Evolutionary conservation across 2,888 invertebrate genomes (phyloP).

Genomic region (Xanthorhoe spadicearia): DNA sequence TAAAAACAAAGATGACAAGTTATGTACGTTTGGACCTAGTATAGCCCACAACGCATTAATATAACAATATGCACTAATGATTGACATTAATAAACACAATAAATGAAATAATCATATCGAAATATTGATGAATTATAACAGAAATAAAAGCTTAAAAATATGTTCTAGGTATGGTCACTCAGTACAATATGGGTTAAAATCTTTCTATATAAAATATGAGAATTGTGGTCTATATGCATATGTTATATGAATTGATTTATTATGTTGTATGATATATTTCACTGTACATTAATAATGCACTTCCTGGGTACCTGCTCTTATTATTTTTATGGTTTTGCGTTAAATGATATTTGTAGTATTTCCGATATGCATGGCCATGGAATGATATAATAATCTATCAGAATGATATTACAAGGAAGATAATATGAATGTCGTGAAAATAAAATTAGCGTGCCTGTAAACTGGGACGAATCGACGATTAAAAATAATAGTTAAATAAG

Average conservation of each 20-base stretch:
- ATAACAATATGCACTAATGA: constrained; percentile 78
- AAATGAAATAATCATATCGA: constrained; percentile 45
- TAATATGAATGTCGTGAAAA: constrained; percentile 54
- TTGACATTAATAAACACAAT: constrained; percentile 62
- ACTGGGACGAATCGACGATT: constrained; percentile 39
- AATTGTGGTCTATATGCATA: constrained; percentile 58
- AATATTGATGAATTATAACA: constrained; percentile 33
- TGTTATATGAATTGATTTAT: constrained; percentile 52
- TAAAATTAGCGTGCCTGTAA: constrained; percentile 47
- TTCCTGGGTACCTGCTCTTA: constrained; percentile 70
- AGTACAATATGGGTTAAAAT: constrained; percentile 66
- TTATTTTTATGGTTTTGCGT: constrained; percentile 66
- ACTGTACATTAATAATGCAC: constrained; percentile 79
- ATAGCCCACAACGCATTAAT: constrained; percentile 73
- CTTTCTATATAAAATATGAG: constrained; percentile 41
- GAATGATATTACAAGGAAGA: constrained; percentile 44
- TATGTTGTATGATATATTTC: constrained; percentile 49
- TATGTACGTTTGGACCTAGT: constrained; percentile 44
- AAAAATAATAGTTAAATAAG: neutral
- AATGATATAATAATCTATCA: constrained; percentile 62
- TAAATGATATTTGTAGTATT: constrained; percentile 65
- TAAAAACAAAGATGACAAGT: constrained; percentile 11
- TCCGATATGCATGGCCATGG: constrained; percentile 79
- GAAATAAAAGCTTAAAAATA: constrained; percentile 5
- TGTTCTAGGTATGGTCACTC: constrained; percentile 57